These are phyloP conservation scores for Diloba caeruleocephala DNA, from an alignment of 2,888 invertebrate species.

Conservation along the genomic window DNA sequence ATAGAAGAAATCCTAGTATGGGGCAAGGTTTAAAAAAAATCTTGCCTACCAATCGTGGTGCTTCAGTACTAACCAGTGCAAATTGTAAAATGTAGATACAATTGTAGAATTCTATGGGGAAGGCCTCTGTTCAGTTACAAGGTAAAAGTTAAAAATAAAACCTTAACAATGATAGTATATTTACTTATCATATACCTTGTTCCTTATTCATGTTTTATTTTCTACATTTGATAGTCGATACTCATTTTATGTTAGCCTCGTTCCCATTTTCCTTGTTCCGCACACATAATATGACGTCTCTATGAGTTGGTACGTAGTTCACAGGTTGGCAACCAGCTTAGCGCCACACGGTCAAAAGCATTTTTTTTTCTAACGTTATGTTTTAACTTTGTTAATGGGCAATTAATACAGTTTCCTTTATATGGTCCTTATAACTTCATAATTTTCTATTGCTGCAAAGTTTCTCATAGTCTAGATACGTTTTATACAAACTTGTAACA, in stretches of 20 bases:
- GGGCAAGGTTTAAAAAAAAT: too few relatives aligned
- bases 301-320: background rate
- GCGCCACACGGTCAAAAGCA: constrained; percentile 12
- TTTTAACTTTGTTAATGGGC: too few relatives aligned
- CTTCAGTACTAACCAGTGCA: too few relatives aligned
- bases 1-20: too few relatives aligned
- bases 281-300: constrained; percentile 13
- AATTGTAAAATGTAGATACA: too few relatives aligned
- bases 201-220: constrained; percentile 35
- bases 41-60: too few relatives aligned
- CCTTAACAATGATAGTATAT: constrained; percentile 4
- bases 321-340: constrained; percentile 16
- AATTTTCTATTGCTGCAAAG: background rate
- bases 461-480: constrained; percentile 5
- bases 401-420: background rate
- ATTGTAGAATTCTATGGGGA: too few relatives aligned
- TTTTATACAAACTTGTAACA: background rate
- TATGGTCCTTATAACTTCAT: background rate
- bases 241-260: constrained; percentile 36
- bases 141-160: background rate
- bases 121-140: too few relatives aligned
- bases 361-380: constrained; percentile 8
- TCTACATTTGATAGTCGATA: constrained; percentile 35
- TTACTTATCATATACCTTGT: constrained; percentile 20
- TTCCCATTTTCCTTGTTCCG: constrained; percentile 54